These are phyloP conservation scores for Ailuropoda melanoleuca DNA, from an alignment of 2,113 vertebrate species.

Conservation along the genomic window DNA sequence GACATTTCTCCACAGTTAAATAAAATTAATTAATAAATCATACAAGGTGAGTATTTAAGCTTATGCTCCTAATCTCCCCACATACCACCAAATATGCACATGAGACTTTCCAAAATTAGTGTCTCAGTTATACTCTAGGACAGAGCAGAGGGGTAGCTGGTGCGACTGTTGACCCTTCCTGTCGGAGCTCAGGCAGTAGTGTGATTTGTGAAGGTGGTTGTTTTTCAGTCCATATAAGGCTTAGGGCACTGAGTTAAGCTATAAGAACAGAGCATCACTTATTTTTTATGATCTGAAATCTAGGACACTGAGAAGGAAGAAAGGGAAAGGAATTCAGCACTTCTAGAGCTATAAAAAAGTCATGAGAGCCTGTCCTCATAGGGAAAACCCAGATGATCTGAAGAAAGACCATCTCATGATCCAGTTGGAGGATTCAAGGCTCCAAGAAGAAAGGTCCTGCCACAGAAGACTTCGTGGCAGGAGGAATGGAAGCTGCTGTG, in stretches of 20 bases:
- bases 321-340: background rate
- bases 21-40: constrained; percentile 45
- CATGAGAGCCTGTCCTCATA: background rate
- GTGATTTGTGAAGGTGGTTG: background rate
- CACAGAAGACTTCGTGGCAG: background rate
- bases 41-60: constrained; percentile 24
- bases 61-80: background rate
- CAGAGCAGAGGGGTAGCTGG: background rate
- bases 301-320: background rate
- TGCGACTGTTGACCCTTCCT: background rate
- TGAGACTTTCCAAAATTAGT: background rate
- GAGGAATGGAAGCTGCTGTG: background rate
- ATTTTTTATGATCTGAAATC: background rate
- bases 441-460: background rate
- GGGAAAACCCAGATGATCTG: background rate
- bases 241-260: background rate
- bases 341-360: background rate
- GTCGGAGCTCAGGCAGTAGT: background rate
- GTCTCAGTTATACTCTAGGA: background rate
- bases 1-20: constrained; percentile 45
- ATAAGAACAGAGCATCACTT: background rate
- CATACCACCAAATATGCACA: background rate
- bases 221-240: background rate
- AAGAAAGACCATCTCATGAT: background rate
- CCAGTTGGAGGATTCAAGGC: background rate